These are phyloP conservation scores for Hyla sarda DNA, from an alignment of 2,113 vertebrate species.

Conservation along the genomic window DNA sequence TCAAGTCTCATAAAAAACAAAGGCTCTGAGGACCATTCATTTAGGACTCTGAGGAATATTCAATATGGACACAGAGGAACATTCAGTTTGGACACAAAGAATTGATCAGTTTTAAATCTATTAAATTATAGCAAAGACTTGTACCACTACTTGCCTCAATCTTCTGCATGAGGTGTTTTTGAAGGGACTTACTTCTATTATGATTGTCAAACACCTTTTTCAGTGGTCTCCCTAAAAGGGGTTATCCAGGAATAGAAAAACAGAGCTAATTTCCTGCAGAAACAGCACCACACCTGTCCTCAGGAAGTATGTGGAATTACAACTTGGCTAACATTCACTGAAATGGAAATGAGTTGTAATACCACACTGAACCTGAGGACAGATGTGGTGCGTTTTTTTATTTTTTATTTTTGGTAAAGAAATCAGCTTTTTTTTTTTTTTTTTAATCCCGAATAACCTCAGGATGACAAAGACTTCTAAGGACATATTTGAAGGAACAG, in stretches of 20 bases:
- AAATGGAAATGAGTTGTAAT: no score
- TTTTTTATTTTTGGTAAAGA: no score
- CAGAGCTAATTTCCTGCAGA: no score
- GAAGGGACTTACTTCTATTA: not conserved
- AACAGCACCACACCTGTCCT: no score
- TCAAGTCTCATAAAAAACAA: not conserved
- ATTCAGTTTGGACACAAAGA: not conserved
- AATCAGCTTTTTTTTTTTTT: no score
- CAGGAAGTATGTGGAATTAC: no score
- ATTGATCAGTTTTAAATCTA: not conserved
- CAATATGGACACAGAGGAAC: not conserved
- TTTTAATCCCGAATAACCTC: no score
- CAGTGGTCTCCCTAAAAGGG: not conserved
- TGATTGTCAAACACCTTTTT: not conserved
- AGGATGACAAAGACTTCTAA: no score
- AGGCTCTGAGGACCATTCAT: not conserved
- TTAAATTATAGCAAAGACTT: conserved; percentile 28
- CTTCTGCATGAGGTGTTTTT: not conserved
- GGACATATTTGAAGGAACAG: not conserved
- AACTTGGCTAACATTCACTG: no score
- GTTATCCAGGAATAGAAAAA: not conserved
- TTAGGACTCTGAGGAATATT: no score
- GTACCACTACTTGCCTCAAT: conserved; percentile 2
- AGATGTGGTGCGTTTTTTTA: no score
- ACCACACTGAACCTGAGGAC: no score